Base-by-base conservation (phyloP, 2,797 vertebrate genomes). In the Acanthopagrus latus region DNA sequence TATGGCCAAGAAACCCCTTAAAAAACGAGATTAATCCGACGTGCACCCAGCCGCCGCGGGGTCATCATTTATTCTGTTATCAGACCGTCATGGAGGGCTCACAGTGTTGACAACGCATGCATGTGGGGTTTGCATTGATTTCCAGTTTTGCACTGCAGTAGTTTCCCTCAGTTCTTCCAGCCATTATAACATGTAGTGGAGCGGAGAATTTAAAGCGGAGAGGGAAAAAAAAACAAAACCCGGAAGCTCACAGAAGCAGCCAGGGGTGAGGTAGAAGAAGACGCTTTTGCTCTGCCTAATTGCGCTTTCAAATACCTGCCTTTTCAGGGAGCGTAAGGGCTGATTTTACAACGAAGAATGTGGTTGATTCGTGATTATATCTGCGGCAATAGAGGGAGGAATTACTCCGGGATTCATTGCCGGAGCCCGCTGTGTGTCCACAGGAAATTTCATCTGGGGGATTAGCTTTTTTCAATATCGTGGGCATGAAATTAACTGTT, bases 1-100 rank as follows among this genome's bases (percentile, higher is more conserved):
- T 41, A 33, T 27, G 46, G 18, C 20, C 33, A 47, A 71, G 41
- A 71, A 70, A 62, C n/a, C 56, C 12, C 4, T 73, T 29, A 25
- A 29, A 21, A 41, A 56, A 75, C 52, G 17, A n/a, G 33, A 23
- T 25, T 63, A 68, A 70, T 85, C 23, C n/a, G 21, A 76, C 38
- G 17, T 44, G 21, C 33, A 27, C 33, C 46, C 47, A 66, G 51
- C 48, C 57, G 51, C 64, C 57, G 60, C 8, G 50, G 59, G 33
- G 47, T 78, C 46, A 18, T 69, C 4, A 43, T 63, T 64, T 71
- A 64, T 82, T 46, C 63, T 74, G 44, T 47, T 27, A 57, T 64
- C 25, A 33, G 51, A 74, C 46, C 11, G 69, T 25, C 58, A 20
- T 29, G 10, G 27, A 52, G 27, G 8, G 41, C 23, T 66, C 41